Evolutionary conservation across 2,888 invertebrate genomes (phyloP).

Genomic region (Trachelus stipa): DNA sequence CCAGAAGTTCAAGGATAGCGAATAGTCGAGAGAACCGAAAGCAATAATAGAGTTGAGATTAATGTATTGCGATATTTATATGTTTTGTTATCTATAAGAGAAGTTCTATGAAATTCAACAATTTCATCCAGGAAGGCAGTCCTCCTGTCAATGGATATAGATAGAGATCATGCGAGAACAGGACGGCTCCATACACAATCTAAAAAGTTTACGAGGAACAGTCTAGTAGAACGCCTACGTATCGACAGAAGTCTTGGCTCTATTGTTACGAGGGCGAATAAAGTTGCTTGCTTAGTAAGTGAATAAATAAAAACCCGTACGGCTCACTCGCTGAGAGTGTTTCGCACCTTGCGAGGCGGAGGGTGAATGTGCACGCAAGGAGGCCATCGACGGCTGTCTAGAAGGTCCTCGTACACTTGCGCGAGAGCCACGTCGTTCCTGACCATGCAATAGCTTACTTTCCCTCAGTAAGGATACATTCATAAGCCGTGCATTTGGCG

Average conservation of each 20-base stretch:
- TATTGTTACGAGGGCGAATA: constrained; percentile 33
- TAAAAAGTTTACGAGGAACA: not conserved
- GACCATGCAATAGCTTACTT: constrained; percentile 81
- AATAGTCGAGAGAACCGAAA: not conserved
- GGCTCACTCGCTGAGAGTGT: constrained; percentile 65
- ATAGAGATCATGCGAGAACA: constrained; percentile 2
- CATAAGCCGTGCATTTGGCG: constrained; percentile 93
- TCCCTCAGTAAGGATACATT: constrained; percentile 87
- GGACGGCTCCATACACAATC: not conserved
- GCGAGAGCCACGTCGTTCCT: constrained; percentile 83
- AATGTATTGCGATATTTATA: not conserved
- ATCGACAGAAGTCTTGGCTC: constrained; percentile 19
- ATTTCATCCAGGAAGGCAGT: constrained; percentile 1
- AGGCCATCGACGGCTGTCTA: constrained; percentile 87
- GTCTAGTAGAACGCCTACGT: constrained; percentile 1
- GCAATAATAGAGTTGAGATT: not conserved
- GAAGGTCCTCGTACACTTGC: constrained; percentile 85
- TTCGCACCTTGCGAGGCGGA: constrained; percentile 75
- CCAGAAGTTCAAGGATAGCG: not conserved
- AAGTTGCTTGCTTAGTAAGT: constrained; percentile 65
- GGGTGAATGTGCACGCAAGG: constrained; percentile 84
- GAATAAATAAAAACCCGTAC: constrained; percentile 65
- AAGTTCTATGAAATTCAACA: constrained; percentile 12
- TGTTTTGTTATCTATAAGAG: constrained; percentile 11
- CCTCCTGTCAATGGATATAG: not conserved